phyloP scores from a whole-genome alignment of 2,888 invertebrate species.

The Agriopis leucophaearia region DNA sequence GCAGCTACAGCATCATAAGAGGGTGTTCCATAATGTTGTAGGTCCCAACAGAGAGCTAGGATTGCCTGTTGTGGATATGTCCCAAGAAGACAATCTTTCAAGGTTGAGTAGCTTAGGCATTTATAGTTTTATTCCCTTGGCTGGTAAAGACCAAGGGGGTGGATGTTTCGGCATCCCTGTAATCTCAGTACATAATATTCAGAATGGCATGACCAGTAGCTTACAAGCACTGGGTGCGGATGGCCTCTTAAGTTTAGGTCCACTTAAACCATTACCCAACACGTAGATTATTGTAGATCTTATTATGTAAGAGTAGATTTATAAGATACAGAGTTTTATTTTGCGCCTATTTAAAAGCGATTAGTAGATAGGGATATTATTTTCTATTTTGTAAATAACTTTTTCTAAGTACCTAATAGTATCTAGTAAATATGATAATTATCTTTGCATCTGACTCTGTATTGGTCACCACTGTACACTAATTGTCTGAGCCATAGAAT shows the following conservation, averaged over 20 bases:
- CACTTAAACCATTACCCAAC: constrained; percentile 87
- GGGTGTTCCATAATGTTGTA: constrained; percentile 78
- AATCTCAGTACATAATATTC: constrained; percentile 88
- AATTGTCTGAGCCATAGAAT: neutral
- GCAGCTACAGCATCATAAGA: constrained; percentile 88
- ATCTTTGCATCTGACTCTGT: neutral
- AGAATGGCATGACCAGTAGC: constrained; percentile 85
- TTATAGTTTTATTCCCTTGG: constrained; percentile 91
- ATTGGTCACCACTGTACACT: too few relatives aligned
- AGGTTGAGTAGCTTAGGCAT: constrained; percentile 89
- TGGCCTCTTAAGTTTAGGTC: constrained; percentile 90
- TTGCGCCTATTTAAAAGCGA: constrained; percentile 14
- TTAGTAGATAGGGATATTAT: constrained; percentile 5
- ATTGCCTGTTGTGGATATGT: constrained; percentile 90
- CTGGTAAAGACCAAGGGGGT: constrained; percentile 87
- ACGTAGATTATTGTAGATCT: constrained; percentile 56
- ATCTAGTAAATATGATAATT: neutral
- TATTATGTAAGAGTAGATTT: constrained; percentile 23
- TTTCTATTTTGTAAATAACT: constrained; percentile 23
- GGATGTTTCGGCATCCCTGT: constrained; percentile 91
- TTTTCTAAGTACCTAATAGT: constrained; percentile 35
- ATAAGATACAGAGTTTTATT: constrained; percentile 23
- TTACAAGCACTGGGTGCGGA: constrained; percentile 89
- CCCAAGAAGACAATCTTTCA: constrained; percentile 88
- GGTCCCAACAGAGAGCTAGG: constrained; percentile 88